Evolutionary conservation across 2,888 invertebrate genomes (phyloP).

Genomic region (Diogma glabrata): DNA sequence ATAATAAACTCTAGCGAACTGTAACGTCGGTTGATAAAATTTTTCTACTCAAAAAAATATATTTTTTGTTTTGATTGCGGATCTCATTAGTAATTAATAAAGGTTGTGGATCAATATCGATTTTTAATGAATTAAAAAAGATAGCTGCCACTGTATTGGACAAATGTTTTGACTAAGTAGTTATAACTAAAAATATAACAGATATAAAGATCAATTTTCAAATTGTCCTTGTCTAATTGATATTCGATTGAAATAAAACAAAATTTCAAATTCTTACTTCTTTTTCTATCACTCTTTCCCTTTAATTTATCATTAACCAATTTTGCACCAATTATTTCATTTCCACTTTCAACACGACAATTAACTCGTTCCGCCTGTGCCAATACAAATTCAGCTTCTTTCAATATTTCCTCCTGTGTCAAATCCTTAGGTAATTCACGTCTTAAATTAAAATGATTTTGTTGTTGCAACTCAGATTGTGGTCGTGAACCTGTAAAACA

Average conservation of each 20-base stretch:
- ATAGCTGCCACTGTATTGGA: too few relatives aligned
- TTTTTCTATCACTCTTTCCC: slow-evolving; percentile 15
- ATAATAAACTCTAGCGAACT: too few relatives aligned
- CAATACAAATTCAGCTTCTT: slow-evolving; percentile 64
- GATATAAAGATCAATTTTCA: too few relatives aligned
- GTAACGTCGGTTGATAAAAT: too few relatives aligned
- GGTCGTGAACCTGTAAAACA: slow-evolving; percentile 28
- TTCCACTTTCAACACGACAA: slow-evolving; percentile 39
- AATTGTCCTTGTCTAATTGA: too few relatives aligned
- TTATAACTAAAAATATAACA: too few relatives aligned
- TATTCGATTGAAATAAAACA: neutral
- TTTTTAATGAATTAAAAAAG: too few relatives aligned
- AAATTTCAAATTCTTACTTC: neutral
- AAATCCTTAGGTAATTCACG: slow-evolving; percentile 55
- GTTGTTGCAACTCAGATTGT: slow-evolving; percentile 29
- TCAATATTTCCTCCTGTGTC: slow-evolving; percentile 58
- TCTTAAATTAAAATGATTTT: slow-evolving; percentile 30
- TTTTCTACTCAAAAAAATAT: too few relatives aligned
- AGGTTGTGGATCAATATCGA: too few relatives aligned
- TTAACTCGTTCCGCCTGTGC: slow-evolving; percentile 58
- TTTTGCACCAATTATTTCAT: slow-evolving; percentile 8
- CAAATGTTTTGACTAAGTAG: too few relatives aligned
- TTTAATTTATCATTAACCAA: slow-evolving; percentile 13
- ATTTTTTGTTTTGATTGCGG: too few relatives aligned
- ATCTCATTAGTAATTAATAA: too few relatives aligned